Evolutionary conservation across 2,797 vertebrate genomes (phyloP).

Genomic region (Distichodus sexfasciatus): DNA sequence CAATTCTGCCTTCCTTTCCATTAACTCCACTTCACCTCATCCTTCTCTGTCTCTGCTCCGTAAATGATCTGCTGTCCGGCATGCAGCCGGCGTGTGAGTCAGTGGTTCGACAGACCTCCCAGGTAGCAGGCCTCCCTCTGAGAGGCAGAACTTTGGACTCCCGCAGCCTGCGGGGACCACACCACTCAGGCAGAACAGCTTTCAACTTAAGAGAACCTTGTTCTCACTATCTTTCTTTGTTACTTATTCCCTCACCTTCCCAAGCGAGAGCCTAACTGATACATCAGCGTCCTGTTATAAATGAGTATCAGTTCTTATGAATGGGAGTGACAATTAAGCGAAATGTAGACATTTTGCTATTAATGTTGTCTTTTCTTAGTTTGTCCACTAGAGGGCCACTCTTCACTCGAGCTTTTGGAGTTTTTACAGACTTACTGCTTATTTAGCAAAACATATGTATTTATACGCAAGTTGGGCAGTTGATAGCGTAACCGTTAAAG

Average conservation of each 20-base stretch:
- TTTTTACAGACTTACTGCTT: no score
- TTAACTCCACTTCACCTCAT: slow-evolving; percentile 38
- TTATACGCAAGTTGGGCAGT: no score
- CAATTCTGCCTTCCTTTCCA: slow-evolving; percentile 32
- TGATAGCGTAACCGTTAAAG: no score
- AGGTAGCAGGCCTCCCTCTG: slow-evolving; percentile 33
- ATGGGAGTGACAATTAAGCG: no score
- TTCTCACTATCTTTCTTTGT: neutral
- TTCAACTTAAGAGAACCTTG: slow-evolving; percentile 5
- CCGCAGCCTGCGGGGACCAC: slow-evolving; percentile 1
- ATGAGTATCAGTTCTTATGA: no score
- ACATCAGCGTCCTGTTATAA: no score
- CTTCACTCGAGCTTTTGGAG: no score
- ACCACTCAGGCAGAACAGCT: slow-evolving; percentile 16
- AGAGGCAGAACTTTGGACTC: slow-evolving; percentile 14
- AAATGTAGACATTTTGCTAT: no score
- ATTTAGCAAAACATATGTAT: no score
- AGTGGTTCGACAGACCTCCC: slow-evolving; percentile 40
- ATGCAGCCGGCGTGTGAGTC: slow-evolving; percentile 4
- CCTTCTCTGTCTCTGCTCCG: slow-evolving; percentile 20
- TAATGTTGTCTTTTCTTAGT: no score
- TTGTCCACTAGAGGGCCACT: no score
- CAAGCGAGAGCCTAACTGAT: no score
- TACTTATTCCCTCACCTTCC: neutral
- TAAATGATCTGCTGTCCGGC: slow-evolving; percentile 33